phyloP scores from a whole-genome alignment of 2,888 invertebrate species.

The Odontocolon sp. region DNA sequence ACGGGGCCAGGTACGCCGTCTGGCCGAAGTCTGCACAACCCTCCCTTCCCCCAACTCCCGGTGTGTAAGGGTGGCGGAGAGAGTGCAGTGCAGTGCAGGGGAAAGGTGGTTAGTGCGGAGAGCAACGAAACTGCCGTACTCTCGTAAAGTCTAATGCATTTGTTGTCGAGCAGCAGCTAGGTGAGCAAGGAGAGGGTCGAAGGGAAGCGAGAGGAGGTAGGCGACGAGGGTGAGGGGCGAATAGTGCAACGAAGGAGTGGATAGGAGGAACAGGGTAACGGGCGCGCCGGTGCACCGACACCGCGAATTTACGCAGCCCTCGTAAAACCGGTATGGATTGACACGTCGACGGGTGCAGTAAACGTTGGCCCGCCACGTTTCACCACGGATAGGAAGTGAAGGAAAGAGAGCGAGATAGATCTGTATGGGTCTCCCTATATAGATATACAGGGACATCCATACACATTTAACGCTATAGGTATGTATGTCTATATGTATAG shows the following conservation, averaged over 20 bases:
- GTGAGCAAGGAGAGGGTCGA: slow-evolving; percentile 49
- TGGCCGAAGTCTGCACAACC: slow-evolving; percentile 71
- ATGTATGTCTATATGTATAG: too few relatives aligned
- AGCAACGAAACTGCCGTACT: slow-evolving; percentile 70
- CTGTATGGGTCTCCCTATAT: not conserved
- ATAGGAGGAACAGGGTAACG: not conserved
- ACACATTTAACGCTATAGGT: too few relatives aligned
- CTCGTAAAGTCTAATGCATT: slow-evolving; percentile 78
- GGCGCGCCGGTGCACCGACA: slow-evolving; percentile 46
- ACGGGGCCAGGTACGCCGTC: slow-evolving; percentile 72
- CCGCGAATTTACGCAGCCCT: slow-evolving; percentile 74
- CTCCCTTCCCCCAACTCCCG: too few relatives aligned
- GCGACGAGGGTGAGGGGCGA: slow-evolving; percentile 26
- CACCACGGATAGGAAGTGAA: not conserved
- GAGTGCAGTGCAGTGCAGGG: slow-evolving; percentile 30
- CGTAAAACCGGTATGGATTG: slow-evolving; percentile 77
- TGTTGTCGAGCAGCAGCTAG: slow-evolving; percentile 71
- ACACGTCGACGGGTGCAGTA: slow-evolving; percentile 75
- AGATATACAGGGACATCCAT: not conserved
- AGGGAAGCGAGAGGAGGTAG: slow-evolving; percentile 27
- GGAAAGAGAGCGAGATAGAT: not conserved
- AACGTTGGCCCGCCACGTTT: slow-evolving; percentile 64
- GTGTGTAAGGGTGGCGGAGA: slow-evolving; percentile 27
- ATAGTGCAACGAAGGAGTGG: slow-evolving; percentile 14
- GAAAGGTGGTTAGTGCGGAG: slow-evolving; percentile 58